Conservation (phyloP, 2,113 vertebrate species). For the Cariama cristata region DNA sequence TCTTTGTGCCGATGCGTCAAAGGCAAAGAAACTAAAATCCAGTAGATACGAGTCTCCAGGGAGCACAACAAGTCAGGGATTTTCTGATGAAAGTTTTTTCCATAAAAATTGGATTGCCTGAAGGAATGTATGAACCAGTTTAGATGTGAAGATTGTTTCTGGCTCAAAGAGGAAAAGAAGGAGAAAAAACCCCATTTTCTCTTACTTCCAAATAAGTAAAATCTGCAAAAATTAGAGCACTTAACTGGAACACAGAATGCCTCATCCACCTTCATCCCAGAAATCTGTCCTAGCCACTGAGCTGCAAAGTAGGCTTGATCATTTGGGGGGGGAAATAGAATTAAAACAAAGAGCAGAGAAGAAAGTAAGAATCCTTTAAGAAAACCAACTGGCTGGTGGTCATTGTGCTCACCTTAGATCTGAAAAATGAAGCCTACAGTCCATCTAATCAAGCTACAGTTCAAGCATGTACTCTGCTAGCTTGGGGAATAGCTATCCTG, state of each 20-base stretch:
- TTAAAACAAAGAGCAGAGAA: background rate
- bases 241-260: background rate
- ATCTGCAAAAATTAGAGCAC: constrained; percentile 18
- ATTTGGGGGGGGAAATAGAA: fast-evolving
- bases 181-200: background rate
- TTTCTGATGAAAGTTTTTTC: constrained; percentile 49
- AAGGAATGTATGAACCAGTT: constrained; percentile 59
- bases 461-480: background rate
- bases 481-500: background rate
- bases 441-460: background rate
- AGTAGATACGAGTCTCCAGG: background rate
- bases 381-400: background rate
- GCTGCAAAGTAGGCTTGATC: background rate
- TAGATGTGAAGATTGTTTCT: constrained; percentile 41
- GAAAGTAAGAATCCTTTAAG: background rate
- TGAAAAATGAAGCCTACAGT: background rate
- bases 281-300: background rate
- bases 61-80: background rate
- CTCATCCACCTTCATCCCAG: background rate
- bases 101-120: constrained; percentile 46
- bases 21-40: constrained; percentile 20
- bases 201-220: background rate
- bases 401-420: background rate
- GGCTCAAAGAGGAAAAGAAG: background rate
- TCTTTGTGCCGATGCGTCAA: background rate